Base-by-base conservation (phyloP, 2,888 invertebrate species). In the Willowsia nigromaculata region DNA sequence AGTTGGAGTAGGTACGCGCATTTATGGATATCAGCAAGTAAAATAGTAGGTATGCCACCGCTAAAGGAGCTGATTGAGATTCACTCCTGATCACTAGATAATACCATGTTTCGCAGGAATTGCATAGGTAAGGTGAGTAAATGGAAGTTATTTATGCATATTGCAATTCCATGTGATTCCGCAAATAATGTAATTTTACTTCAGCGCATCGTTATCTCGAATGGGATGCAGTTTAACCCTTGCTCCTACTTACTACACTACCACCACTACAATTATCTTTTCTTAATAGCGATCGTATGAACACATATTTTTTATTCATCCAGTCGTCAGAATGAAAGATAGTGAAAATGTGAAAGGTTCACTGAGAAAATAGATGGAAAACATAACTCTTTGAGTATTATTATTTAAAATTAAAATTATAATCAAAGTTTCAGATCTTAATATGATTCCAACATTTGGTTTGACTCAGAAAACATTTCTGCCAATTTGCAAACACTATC, bases 181-280 rank as follows among this genome's bases (percentile, higher is more conserved):
- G 15, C 53, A 56, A 53, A 78, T 78, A 30, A 78, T 78, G 56
- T 78, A 78, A 78, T 78, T 78, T 74, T 56, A 30, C 53, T 27
- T 56, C 33, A 56, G 11, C 30, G 78, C 53, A 78, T 78, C 13
- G 37, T 53, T 53, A 37, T 78, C 43, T 40, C 11, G 25, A 13
- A 53, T n/a, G 53, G 53, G 33, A 76, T 76, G 76, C 76, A 76
- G 76, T 74, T 74, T 74, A 76, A 76, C 76, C 53, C 15, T 76
- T n/a, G 22, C 56, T 78, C 56, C 56, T 56, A 78, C 50, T 78
- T 78, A 15, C 47, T 27, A 50, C 50, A 25, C 47, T 27, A 3
- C 1, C 37, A 5, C 50, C 18, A 56, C 78, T 25, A 78, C 78
- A 78, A 37, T 78, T 53, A 37, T 22, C 78, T 78, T 37, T 78